Evolutionary conservation across 1,140 invertebrate genomes (phyloP), one percentile per base, ranked within the genome.

Genomic region (Drosophila suzukii): DNA sequence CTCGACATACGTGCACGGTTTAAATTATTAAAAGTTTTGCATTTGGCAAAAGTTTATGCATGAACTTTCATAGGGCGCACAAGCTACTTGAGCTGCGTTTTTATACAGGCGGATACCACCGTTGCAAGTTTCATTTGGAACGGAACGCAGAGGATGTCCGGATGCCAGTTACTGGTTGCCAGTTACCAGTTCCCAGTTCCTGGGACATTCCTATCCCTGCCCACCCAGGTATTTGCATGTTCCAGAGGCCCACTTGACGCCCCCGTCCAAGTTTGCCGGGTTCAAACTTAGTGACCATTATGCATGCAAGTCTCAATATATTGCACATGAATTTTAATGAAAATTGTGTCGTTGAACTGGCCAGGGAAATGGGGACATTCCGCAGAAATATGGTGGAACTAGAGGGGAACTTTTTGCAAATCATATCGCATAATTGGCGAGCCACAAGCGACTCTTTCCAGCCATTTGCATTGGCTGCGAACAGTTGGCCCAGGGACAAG

Each of bases 251-350:
- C 80, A 81, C 82, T 85, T 71, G 81, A 78, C 32, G 43, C 61
- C 47, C 72, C 47, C 79, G 67, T 67, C 34, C 30, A 60, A 65
- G 54, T 47, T 74, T 46, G 47, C 51, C 38, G 82, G 46, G 75
- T 36, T 44, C 63, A 78, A 90, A 88, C 80, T 89, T 88, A 90
- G 85, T 84, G 79, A 80, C 83, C 84, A 88, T 89, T 90, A 88
- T 88, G 84, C 85, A 88, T 88, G 85, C 83, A 89, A 78, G 75
- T 90, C 76, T 77, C 85, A 88, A 88, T 88, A 88, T 89, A 88
- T 88, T 90, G 88, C 85, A 80, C 68, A 89, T 88, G 81, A 88
- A 88, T 89, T 88, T 90, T 88, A 88, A 88, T 88, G 80, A 76
- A 88, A 80, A 60, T 55, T 70, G 63, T 82, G 82, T 80, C 75